Conservation (phyloP, 2,888 invertebrate species). For the Apantesis nais region DNA sequence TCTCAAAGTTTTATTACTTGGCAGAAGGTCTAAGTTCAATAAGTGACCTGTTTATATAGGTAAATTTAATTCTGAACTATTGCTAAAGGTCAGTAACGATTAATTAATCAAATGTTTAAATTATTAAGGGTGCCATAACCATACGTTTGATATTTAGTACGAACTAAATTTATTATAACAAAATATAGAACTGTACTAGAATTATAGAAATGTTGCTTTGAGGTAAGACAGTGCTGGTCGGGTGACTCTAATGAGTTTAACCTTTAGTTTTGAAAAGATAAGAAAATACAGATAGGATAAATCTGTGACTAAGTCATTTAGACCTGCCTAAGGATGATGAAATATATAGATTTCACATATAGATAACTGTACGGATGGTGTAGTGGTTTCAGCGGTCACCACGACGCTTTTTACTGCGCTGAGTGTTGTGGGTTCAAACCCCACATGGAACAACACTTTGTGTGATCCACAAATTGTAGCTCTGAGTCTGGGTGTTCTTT, state of each 20-base stretch:
- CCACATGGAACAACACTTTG: no score
- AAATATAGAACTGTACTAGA: background rate
- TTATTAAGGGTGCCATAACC: background rate
- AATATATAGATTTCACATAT: no score
- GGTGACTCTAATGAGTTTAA: background rate
- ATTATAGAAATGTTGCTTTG: background rate
- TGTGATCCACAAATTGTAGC: no score
- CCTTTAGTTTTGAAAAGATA: background rate
- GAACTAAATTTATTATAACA: no score
- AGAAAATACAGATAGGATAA: background rate
- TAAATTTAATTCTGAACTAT: background rate
- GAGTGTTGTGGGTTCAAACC: no score
- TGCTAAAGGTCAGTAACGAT: background rate
- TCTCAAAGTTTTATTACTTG: slow-evolving; percentile 13
- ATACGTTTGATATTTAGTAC: background rate
- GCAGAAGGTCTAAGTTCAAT: background rate
- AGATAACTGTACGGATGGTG: no score
- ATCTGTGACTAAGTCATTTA: background rate
- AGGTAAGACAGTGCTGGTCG: background rate
- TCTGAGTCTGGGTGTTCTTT: no score
- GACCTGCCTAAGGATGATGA: no score
- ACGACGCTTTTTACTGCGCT: no score
- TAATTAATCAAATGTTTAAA: background rate
- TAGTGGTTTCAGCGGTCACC: no score
- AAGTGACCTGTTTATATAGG: background rate